Evolutionary conservation across 2,113 vertebrate species (phyloP), one percentile per base, ranked within the genome.

Genomic region (Coturnix japonica): DNA sequence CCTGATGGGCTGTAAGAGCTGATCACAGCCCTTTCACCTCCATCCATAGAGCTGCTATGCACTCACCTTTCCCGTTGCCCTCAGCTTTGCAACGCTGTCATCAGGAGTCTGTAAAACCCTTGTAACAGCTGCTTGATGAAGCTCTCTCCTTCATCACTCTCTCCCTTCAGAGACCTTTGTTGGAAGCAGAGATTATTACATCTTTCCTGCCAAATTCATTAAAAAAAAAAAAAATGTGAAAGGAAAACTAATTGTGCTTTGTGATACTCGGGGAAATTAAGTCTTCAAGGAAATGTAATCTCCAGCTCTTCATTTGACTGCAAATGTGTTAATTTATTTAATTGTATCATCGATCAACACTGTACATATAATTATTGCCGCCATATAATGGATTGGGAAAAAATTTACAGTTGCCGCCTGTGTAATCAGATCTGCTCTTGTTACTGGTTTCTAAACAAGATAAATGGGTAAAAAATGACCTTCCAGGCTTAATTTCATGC

Each of bases 261-360:
- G 79, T 85, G 65, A 87, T 92, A 85, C 89, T 93, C 81, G 53
- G 76, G 89, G 89, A 93, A 96, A 96, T 95, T 93, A 96, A 93
- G 89, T 92, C 91, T 96, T 95, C 89, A 69, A 96, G 91, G 85
- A 89, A 96, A 95, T 92, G 84, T 85, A 94, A 95, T 94, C 94
- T 95, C 67, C 67, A 67, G 81, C 84, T 94, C 94, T 96, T 91
- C 91, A 91, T 87, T 91, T 7, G 61, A 89, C 92, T 96, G 87
- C 79, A 67, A 89, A 93, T 74, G 72, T 0, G n/a, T 96, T 94
- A 91, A 95, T 94, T 94, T 93, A 90, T 95, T 94, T 95, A 94
- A 93, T 93, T 93, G 89, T 80, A 64, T 75, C 77, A 91, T 96
- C 31, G 25, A 93, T 96, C 95, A 96, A 92, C 89, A 89, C 60